Base-by-base conservation (phyloP, 2,888 invertebrate genomes). In the Mallateleia sp. region DNA sequence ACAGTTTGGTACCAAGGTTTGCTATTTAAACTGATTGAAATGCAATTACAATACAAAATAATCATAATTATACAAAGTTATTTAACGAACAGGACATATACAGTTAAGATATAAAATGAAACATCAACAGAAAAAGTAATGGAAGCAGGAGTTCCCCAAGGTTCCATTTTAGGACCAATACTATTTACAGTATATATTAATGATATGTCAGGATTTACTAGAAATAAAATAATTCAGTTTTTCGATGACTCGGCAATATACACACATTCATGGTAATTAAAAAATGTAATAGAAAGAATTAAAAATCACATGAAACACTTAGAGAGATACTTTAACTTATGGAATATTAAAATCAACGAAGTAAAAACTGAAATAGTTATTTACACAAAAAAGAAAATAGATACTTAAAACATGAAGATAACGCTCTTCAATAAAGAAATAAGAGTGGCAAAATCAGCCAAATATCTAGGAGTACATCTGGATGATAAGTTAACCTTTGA, bases 1-100 rank as follows among this genome's bases (percentile, higher is more conserved):
- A 42, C 62, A 14, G 92, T 94, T 3, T 94, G 93, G 92, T 92
- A 93, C 52, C 71, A 90, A 2, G 93, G 91, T 5, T 38, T 60
- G 1, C 18, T 60, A 14, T 11, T 5, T 11, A 60, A 60, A 38
- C 60, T 60, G 22, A 38, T 60, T 14, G 38, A 38, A 5, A 89
- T 93, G 0, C n/a, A n/a, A n/a, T n/a, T n/a, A n/a, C n/a, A n/a
- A n/a, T n/a, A n/a, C n/a, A n/a, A n/a, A n/a, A 25, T 92, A 8
- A 83, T 71, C 64, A 92, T 91, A 86, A 28, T 28, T 4, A 28
- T 28, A 6, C 28, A 28, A 28, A 8, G 8, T 4, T 28, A 28
- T 8, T 28, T 28, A 28, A 28, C 5, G 5, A 8, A 28, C 28
- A 28, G 28, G 8, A 28, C 28, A 4, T 28, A 6, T 28, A 28